Conservation (phyloP, 2,113 vertebrate genomes). For the Tapirus terrestris region DNA sequence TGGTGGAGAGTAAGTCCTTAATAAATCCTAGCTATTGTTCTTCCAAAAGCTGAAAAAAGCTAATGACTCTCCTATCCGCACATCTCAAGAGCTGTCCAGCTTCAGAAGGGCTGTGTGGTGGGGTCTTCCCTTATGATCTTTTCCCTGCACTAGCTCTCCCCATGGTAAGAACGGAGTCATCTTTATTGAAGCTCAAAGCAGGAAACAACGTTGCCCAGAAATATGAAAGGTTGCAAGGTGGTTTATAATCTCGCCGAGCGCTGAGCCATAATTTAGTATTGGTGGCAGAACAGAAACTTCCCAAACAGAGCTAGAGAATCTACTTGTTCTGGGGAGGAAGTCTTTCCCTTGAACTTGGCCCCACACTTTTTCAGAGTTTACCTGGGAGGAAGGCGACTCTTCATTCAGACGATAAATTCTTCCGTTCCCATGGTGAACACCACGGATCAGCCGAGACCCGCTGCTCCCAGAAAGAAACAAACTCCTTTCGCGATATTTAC, state of each 20-base stretch:
- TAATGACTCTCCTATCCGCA: neutral
- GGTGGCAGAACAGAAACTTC: neutral
- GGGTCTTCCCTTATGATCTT: neutral
- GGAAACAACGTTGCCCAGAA: neutral
- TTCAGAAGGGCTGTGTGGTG: neutral
- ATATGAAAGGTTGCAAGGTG: slow-evolving; percentile 6
- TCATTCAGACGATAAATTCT: neutral
- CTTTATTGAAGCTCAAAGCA: neutral
- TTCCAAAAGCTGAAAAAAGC: slow-evolving; percentile 24
- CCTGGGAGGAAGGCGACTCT: slow-evolving; percentile 4
- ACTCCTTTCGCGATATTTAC: slow-evolving; percentile 46
- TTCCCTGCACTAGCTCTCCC: neutral
- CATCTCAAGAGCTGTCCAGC: neutral
- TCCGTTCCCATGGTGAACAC: slow-evolving; percentile 44
- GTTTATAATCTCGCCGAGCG: neutral
- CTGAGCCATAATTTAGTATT: neutral
- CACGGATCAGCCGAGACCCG: slow-evolving; percentile 22
- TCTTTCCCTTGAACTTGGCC: slow-evolving; percentile 25
- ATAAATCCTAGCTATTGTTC: slow-evolving; percentile 36
- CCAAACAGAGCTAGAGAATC: neutral
- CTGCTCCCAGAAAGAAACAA: slow-evolving; percentile 57
- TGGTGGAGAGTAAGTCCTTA: neutral
- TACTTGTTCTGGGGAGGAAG: neutral
- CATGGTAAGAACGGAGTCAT: neutral
- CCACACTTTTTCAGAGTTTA: neutral